Base-by-base conservation (phyloP, 2,797 vertebrate species). In the Dendrocincla tyrannina region DNA sequence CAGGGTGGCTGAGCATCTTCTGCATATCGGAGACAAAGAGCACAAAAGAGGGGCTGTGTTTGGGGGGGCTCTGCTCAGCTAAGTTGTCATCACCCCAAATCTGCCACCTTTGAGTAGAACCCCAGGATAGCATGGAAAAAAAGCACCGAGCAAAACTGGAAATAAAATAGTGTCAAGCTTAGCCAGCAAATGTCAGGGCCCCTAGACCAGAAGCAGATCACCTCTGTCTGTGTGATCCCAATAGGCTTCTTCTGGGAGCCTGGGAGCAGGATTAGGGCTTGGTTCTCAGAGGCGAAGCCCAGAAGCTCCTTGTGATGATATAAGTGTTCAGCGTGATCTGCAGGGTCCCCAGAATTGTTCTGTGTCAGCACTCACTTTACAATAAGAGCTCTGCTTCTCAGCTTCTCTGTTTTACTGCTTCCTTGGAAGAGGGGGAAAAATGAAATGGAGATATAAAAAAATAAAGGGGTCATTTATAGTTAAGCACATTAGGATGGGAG, bases 391-490 rank as follows among this genome's bases (percentile, higher is more conserved):
- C 91, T 55, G 81, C 91, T 86, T 83, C 69, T 87, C 16, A 0
- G 64, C 68, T 95, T 85, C 55, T 68, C 74, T 42, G 56, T 27
- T 87, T 92, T 89, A 90, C 89, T 67, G 88, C 88, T 87, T 92
- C 50, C 56, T 70, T 39, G 32, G 83, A 95, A 94, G 85, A 72
- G 84, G 39, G 88, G 83, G 55, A n/a, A 85, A 94, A 95, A 95
- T 91, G 88, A 95, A 88, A 94, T 70, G 82, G 77, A 89, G 78
- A 75, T 77, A 88, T 94, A 95, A 88, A 93, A 93, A 92, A 94
- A 91, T 95, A 97, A 90, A 97, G 90, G 74, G 85, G 93, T 95
- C 85, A 87, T 93, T 97, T 85, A 92, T 93, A 94, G 87, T 84
- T 69, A 95, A 96, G 91, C 60, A 88, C 93, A 56, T 95, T 85